Evolutionary conservation across 2,797 vertebrate genomes (phyloP), one percentile per base, ranked within the genome.

Genomic region (Melanotaenia maccullochi): DNA sequence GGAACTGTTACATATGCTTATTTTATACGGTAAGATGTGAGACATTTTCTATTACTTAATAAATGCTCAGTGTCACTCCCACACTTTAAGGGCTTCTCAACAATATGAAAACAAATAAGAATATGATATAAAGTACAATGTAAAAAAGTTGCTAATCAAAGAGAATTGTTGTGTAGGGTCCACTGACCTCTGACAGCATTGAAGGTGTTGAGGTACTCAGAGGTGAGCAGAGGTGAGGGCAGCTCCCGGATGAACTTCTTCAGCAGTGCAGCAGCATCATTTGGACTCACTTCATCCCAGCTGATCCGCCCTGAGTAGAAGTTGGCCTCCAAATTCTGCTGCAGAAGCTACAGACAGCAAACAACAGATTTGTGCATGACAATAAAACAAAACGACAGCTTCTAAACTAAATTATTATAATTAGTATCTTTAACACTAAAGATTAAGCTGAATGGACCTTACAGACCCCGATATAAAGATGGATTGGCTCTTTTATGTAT

Each of bases 191-290:
- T 93, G 81, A 95, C 93, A 0, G 90, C 92, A 25, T 94, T 93
- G 79, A 98, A 98, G 68, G 96, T 95, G 75, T 96, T 95, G 59
- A 97, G 95, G 87, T 97, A 96, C 80, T 98, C 96, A 0, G 96
- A 83, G 0, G 96, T 97, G 78, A 98, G 95, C 84, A 97, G 91
- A 0, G 97, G 97, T 0, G 93, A 87, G 0, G 96, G 97, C 38
- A 98, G 95, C 60, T 97, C 97, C 1, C 96, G 87, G 86, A 98
- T 97, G 87, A 98, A 97, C 70, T 96, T 96, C 92, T 98, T 98
- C 28, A 98, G 94, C 20, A 98, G 92, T 0, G 96, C 96, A 0
- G 96, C 96, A 0, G 94, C 95, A 0, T 98, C 97, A 0, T 97
- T 97, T 22, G 96, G 95, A 72, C 95, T 96, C 44, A 97, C 95